These are phyloP conservation scores for Propsilocerus akamusi DNA, from an alignment of 1,140 invertebrate species.

Conservation along the genomic window DNA sequence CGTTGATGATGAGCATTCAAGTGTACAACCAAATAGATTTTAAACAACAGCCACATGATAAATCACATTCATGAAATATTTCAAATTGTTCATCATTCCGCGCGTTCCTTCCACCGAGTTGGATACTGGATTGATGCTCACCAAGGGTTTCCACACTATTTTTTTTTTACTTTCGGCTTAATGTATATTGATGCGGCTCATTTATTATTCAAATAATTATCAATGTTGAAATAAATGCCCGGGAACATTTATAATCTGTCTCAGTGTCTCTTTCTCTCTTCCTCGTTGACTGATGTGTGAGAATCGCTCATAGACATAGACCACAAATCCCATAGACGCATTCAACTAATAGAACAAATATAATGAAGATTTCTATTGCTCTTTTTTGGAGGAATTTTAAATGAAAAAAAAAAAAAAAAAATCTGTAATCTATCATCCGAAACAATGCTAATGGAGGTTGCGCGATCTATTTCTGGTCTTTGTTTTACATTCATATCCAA, in stretches of 20 bases:
- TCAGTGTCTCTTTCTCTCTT: no score
- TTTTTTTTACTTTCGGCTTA: background rate
- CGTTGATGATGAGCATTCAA: slow-evolving; percentile 2
- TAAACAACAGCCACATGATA: background rate
- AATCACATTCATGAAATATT: background rate
- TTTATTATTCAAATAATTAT: slow-evolving; percentile 4
- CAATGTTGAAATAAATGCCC: background rate
- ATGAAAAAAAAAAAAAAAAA: no score
- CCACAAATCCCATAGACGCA: no score
- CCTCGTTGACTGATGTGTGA: no score
- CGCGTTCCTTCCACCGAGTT: no score
- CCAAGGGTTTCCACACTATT: slow-evolving; percentile 1
- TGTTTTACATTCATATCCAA: no score
- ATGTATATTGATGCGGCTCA: background rate
- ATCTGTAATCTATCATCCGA: slow-evolving; percentile 1
- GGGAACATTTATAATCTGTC: no score
- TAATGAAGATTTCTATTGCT: background rate
- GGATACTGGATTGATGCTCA: no score
- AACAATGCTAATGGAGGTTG: slow-evolving; percentile 2
- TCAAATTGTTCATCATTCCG: background rate
- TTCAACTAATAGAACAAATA: no score
- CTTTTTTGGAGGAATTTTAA: no score
- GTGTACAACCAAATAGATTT: background rate
- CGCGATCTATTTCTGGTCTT: no score
- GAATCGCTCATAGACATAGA: no score